Conservation (phyloP, 2,888 invertebrate species). For the Ceramica pisi region DNA sequence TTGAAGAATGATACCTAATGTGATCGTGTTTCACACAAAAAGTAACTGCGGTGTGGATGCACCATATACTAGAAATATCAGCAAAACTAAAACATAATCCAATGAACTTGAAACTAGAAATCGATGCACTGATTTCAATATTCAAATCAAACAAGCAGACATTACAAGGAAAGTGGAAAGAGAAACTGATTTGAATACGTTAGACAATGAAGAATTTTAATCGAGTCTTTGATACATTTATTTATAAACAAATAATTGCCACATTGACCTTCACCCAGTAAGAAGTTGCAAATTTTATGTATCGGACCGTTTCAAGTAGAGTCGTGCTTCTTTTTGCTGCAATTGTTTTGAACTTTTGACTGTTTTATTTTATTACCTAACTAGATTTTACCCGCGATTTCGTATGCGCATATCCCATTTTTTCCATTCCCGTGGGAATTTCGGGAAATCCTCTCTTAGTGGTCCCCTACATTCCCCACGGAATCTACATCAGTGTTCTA, state of each 20-base stretch:
- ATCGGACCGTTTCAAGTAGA: slow-evolving; percentile 19
- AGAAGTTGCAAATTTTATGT: slow-evolving; percentile 31
- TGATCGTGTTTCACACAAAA: too few species aligned
- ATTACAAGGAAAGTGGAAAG: slow-evolving; percentile 43
- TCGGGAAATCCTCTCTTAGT: too few species aligned
- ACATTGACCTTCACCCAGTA: slow-evolving; percentile 45
- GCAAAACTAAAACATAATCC: slow-evolving; percentile 6
- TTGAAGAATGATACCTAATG: too few species aligned
- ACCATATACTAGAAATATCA: slow-evolving; percentile 8
- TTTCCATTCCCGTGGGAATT: too few species aligned
- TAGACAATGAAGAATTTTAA: slow-evolving; percentile 40
- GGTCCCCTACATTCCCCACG: too few species aligned
- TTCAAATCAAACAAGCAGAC: slow-evolving; percentile 39
- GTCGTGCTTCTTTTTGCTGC: slow-evolving; percentile 35
- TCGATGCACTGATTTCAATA: slow-evolving; percentile 51
- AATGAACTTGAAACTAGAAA: slow-evolving; percentile 53
- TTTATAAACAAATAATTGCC: slow-evolving; percentile 34
- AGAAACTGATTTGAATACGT: slow-evolving; percentile 57
- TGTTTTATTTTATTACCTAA: slow-evolving; percentile 35
- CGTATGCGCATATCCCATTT: not conserved
- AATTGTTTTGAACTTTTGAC: slow-evolving; percentile 36
- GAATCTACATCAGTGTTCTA: too few species aligned
- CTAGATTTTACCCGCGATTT: not conserved
- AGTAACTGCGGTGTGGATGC: too few species aligned
- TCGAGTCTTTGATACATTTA: slow-evolving; percentile 21